These are phyloP conservation scores for Cephus sareptanus DNA, from an alignment of 2,888 invertebrate species.

Conservation along the genomic window DNA sequence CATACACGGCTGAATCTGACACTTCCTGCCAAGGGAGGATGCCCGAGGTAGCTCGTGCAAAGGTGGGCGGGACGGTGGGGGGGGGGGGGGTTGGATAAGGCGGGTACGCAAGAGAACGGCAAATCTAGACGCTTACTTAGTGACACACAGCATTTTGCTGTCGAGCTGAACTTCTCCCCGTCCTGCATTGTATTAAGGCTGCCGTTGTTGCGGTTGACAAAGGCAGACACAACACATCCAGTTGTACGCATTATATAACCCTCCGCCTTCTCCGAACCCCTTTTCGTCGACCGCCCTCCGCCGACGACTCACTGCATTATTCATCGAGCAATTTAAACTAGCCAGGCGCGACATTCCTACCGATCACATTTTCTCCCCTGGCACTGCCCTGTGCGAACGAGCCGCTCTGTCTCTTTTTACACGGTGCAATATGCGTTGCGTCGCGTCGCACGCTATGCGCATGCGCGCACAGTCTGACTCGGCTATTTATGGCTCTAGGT, in stretches of 20 bases:
- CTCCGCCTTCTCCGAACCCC: not conserved
- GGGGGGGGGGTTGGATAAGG: not conserved
- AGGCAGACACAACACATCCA: constrained; percentile 34
- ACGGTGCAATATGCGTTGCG: not conserved
- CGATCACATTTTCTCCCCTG: not conserved
- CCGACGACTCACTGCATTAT: constrained; percentile 10
- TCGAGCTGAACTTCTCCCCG: constrained; percentile 21
- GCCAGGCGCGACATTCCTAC: not conserved
- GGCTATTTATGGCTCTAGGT: not conserved
- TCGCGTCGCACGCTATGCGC: not conserved
- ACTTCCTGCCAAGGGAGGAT: constrained; percentile 46
- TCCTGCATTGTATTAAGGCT: constrained; percentile 24
- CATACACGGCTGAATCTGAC: constrained; percentile 55
- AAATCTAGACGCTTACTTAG: constrained; percentile 54
- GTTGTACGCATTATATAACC: constrained; percentile 17
- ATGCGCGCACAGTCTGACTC: not conserved
- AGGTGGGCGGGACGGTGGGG: constrained; percentile 11
- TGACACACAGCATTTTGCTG: constrained; percentile 49
- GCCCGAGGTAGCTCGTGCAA: constrained; percentile 25
- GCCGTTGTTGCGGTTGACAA: constrained; percentile 44
- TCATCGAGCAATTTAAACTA: constrained; percentile 12
- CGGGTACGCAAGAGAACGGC: constrained; percentile 23
- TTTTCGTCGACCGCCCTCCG: not conserved
- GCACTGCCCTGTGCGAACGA: not conserved
- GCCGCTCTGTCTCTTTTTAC: not conserved